Base-by-base conservation (phyloP, 2,888 invertebrate species). In the Cheiracanthium punctorium region DNA sequence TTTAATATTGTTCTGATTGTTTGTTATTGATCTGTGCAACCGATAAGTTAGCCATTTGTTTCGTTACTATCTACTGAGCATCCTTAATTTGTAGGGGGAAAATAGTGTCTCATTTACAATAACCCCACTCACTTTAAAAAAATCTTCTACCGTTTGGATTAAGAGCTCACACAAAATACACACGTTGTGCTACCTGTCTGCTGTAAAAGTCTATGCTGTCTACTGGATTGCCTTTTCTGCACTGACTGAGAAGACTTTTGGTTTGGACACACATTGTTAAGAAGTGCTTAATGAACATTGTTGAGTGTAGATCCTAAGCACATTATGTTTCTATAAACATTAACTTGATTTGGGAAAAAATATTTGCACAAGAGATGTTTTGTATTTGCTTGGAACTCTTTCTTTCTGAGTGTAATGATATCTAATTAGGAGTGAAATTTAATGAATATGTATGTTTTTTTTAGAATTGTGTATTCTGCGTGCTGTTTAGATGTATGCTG, bases 211-310 rank as follows among this genome's bases (percentile, higher is more conserved):
- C 33, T 33, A 37, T 69, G 69, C 69, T 67, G 37, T 20, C 20
- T 37, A 37, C 37, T 37, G 17, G 37, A 69, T 32, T 69, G 33
- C 37, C 33, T 69, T 33, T 24, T 10, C n/a, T 52, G 20, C 69
- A 80, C 58, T 72, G 72, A 52, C 33, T 37, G 48, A 52, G 73
- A 17, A 30, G 32, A 32, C 32, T n/a, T 5, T 80, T 67, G 72
- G 65, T 65, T 80, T 80, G 73, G 80, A 73, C 33, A 52, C 70
- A 64, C 64, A 80, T 37, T 72, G 32, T 29, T 71, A 64, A 64
- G 17, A 82, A 82, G 82, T 82, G 82, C 82, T 82, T 82, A 37
- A 64, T 75, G 58, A 41, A 82, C 64, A 70, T 70, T 64, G 37
- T 29, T 75, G 37, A 32, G 69, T 48, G 29, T 37, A 74, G 28